These are phyloP conservation scores for Mesocentrotus franciscanus DNA, from an alignment of 53 echinoderm and acorn worm genomes.

Conservation along the genomic window DNA sequence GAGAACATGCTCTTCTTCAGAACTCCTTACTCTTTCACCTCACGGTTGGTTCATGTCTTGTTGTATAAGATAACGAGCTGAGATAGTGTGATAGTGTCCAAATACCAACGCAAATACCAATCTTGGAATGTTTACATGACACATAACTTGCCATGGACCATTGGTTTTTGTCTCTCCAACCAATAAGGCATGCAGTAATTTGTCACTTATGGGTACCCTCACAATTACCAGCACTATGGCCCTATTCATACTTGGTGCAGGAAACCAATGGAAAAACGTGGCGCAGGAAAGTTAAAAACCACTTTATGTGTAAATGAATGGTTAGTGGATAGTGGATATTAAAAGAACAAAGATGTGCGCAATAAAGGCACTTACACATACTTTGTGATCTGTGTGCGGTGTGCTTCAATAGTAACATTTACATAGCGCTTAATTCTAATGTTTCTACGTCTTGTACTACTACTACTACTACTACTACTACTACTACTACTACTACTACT, in stretches of 20 bases:
- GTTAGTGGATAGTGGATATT: too few relatives aligned
- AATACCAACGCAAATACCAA: not conserved
- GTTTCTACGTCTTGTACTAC: too few relatives aligned
- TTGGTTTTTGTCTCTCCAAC: conserved; percentile 20
- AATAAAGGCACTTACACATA: too few relatives aligned
- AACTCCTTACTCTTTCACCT: not conserved
- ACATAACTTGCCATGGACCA: not conserved
- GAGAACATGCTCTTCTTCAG: not conserved
- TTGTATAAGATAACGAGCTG: not conserved
- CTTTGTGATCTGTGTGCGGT: too few relatives aligned
- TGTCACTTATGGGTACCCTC: conserved; percentile 18
- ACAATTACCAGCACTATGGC: not conserved
- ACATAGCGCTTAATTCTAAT: too few relatives aligned
- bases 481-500: too few relatives aligned
- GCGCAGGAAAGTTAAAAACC: too few relatives aligned
- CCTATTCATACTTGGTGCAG: not conserved
- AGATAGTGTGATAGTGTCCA: not conserved
- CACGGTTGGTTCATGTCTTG: not conserved
- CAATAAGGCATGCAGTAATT: conserved; percentile 29
- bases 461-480: too few relatives aligned
- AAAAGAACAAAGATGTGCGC: too few relatives aligned
- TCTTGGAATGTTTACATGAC: conserved; percentile 21
- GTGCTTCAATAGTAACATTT: too few relatives aligned
- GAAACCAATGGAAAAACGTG: not conserved
- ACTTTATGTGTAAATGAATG: too few relatives aligned